phyloP scores from a whole-genome alignment of 2,797 vertebrate genomes.

The Glyptemys insculpta region DNA sequence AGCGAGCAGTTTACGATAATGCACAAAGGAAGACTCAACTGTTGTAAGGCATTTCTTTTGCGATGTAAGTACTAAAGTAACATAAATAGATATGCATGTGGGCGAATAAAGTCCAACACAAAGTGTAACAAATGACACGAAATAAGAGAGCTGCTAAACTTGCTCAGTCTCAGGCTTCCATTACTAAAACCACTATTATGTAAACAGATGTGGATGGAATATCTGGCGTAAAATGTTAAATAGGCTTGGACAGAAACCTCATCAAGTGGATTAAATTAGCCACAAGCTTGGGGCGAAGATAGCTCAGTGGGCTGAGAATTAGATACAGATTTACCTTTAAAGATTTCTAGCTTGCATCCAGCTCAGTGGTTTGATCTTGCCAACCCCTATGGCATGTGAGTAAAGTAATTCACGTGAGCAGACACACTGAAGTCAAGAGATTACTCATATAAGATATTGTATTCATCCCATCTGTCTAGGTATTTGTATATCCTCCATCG shows the following conservation, averaged over 20 bases:
- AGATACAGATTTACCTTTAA: not conserved
- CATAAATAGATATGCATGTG: not conserved
- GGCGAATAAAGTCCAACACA: conserved; percentile 7
- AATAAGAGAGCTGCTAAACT: not conserved
- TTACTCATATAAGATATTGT: not conserved
- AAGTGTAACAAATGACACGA: not conserved
- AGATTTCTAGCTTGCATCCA: not conserved
- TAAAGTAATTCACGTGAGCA: not conserved
- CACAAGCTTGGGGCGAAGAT: not conserved
- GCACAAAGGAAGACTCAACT: rapidly evolving
- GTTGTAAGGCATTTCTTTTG: not conserved
- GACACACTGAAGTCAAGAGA: not conserved
- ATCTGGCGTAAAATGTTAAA: conserved; percentile 33
- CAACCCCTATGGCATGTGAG: not conserved
- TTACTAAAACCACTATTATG: conserved; percentile 12
- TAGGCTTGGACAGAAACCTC: conserved; percentile 13
- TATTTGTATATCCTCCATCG: not conserved
- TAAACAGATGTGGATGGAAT: not conserved
- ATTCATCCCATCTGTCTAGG: rapidly evolving
- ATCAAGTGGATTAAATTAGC: conserved; percentile 15
- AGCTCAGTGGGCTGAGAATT: not conserved
- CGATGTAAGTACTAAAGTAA: not conserved
- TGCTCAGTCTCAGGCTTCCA: not conserved
- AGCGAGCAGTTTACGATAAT: not conserved
- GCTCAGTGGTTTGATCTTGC: not conserved